phyloP scores from a whole-genome alignment of 2,797 vertebrate species.

The Brachyrhaphis roseni region DNA sequence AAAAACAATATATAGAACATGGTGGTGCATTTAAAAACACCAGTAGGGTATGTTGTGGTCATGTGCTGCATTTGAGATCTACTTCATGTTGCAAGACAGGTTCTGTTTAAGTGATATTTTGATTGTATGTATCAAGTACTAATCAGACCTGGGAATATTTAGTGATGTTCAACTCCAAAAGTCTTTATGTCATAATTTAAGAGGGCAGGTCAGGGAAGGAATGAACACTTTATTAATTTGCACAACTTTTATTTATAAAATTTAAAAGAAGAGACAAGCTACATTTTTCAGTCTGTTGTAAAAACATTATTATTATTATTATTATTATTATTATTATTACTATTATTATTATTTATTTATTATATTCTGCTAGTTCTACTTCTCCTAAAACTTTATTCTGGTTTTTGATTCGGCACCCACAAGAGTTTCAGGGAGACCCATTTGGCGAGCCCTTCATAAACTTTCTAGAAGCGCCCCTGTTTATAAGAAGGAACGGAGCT shows the following conservation, averaged over 20 bases:
- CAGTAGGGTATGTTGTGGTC: background rate
- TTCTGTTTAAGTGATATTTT: background rate
- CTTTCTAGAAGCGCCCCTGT: background rate
- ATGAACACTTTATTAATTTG: background rate
- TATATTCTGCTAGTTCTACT: too few relatives aligned
- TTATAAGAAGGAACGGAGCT: slow-evolving; percentile 39
- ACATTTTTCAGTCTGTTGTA: background rate
- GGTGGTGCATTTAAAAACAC: background rate
- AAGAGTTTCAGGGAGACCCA: background rate
- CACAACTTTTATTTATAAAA: background rate
- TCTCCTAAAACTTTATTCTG: background rate
- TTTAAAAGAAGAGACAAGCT: background rate
- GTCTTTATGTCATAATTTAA: background rate
- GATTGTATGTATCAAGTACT: background rate
- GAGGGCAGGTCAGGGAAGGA: background rate
- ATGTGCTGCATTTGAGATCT: background rate
- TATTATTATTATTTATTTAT: too few relatives aligned
- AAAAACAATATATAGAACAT: background rate
- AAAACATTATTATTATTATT: background rate
- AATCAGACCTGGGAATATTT: background rate
- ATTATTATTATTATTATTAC: too few relatives aligned
- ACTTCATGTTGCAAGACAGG: background rate
- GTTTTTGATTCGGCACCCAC: background rate
- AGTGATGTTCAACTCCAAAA: background rate
- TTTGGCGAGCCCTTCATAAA: background rate